Base-by-base conservation (phyloP, 2,797 vertebrate genomes). In the Tenualosa thibaudeaui region DNA sequence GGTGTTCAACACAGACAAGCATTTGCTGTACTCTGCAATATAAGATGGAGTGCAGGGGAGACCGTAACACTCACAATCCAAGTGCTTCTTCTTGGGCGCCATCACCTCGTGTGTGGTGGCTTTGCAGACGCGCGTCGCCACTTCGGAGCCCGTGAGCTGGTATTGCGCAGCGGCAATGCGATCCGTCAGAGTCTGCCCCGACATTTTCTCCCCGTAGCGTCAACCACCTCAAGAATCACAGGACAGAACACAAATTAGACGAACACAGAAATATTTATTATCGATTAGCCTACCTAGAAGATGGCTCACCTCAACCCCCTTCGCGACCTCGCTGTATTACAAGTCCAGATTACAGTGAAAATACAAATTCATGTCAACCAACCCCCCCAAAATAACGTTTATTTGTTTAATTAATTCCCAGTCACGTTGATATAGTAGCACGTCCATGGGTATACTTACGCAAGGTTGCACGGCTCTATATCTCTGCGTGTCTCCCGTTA, bases 81-180 rank as follows among this genome's bases (percentile, higher is more conserved):
- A 96, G 97, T 99, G 98, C 93, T 99, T 99, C 85, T 99, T 99
- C 97, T 99, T 99, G 94, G 98, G 98, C 93, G 98, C 98, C 98
- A 99, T 99, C 95, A 99, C 98, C 93, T 99, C 98, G 89, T 99
- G 98, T 92, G 98, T 99, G 94, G 98, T 99, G 89, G 98, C 98
- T 95, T 99, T 99, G 96, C 98, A 99, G 92, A 99, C 98, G 68
- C 97, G 98, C 84, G 98, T 97, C 88, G 98, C 98, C 89, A 99
- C 98, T 84, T 99, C 98, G 17, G 98, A 99, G 93, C 98, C 98
- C 86, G 98, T 99, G 90, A 99, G 97, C 94, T 98, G 98, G 96
- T 99, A 98, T 93, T 99, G 98, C 94, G 98, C 98, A 91, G 98
- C 98, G 90, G 98, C 98, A 92, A 99, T 99, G 94, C 98, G 97